Evolutionary conservation across 1,140 invertebrate genomes (phyloP).

Genomic region (Bombus vancouverensis): DNA sequence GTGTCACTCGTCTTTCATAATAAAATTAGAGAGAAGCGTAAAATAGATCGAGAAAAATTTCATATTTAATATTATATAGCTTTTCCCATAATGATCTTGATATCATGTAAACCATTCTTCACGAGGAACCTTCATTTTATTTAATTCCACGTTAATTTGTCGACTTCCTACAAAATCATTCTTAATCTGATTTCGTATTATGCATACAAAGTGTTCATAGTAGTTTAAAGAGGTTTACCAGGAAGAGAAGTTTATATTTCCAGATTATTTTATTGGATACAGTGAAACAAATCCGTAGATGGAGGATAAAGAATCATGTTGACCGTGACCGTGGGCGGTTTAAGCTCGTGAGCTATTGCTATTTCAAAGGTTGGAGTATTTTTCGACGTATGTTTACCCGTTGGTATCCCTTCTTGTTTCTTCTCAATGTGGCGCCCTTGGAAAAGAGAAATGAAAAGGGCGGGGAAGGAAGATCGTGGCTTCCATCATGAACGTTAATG

Average conservation of each 20-base stretch:
- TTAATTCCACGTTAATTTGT: too few species aligned
- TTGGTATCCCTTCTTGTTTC: conserved; percentile 21
- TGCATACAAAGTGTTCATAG: not conserved
- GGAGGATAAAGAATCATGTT: not conserved
- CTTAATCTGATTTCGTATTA: too few species aligned
- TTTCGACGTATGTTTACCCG: conserved; percentile 35
- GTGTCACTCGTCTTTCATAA: too few species aligned
- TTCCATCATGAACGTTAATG: conserved; percentile 46
- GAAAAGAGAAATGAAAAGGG: conserved; percentile 39
- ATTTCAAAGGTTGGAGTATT: conserved; percentile 9
- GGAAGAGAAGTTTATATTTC: too few species aligned
- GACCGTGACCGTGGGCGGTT: conserved; percentile 17
- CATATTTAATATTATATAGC: too few species aligned
- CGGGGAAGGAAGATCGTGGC: conserved; percentile 37
- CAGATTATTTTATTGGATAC: not conserved
- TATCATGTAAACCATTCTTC: too few species aligned
- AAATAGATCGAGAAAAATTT: too few species aligned
- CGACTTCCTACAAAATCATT: too few species aligned
- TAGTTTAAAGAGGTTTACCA: not conserved
- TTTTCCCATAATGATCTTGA: too few species aligned
- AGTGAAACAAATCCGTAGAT: not conserved
- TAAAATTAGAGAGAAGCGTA: too few species aligned
- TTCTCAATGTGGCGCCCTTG: conserved; percentile 25
- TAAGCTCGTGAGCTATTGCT: conserved; percentile 4
- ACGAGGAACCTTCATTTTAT: too few species aligned